Percentiles rank a stretch among this genome's conserved stretches.
Evolutionary conservation across 2,888 invertebrate genomes (phyloP).

Genomic region (Plagodis dolabraria): DNA sequence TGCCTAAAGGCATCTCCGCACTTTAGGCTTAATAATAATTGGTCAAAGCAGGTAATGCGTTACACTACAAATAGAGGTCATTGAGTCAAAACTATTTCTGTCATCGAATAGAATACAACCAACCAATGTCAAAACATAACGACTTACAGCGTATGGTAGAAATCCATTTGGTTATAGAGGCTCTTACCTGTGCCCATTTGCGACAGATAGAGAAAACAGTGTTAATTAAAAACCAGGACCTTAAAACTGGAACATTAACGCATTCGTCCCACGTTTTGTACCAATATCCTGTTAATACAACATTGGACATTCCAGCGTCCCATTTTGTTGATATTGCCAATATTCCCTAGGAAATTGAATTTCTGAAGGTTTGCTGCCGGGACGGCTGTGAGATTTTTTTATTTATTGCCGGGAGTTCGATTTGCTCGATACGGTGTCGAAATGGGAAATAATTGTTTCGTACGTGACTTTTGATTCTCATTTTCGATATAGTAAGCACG

Average conservation of each 20-base stretch:
- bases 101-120: too few relatives aligned
- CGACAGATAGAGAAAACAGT: slow-evolving; percentile 34
- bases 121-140: too few relatives aligned
- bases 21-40: too few relatives aligned
- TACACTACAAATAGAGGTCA: too few relatives aligned
- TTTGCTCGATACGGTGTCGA: slow-evolving; percentile 32
- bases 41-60: too few relatives aligned
- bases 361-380: slow-evolving; percentile 46
- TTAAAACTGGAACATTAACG: slow-evolving; percentile 47
- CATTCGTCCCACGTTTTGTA: slow-evolving; percentile 53
- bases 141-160: slow-evolving; percentile 6
- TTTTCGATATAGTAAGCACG: not conserved
- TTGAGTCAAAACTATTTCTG: too few relatives aligned
- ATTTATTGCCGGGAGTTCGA: slow-evolving; percentile 39
- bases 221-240: slow-evolving; percentile 61
- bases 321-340: slow-evolving; percentile 64
- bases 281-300: slow-evolving; percentile 61
- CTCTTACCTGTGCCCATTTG: slow-evolving; percentile 19
- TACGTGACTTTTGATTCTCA: slow-evolving; percentile 11
- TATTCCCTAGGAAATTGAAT: slow-evolving; percentile 65
- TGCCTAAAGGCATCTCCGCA: too few relatives aligned
- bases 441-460: slow-evolving; percentile 32
- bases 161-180: slow-evolving; percentile 24
- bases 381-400: slow-evolving; percentile 38
- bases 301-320: slow-evolving; percentile 51